phyloP scores from a whole-genome alignment of 2,888 invertebrate species.

The Parasteatoda lunata region DNA sequence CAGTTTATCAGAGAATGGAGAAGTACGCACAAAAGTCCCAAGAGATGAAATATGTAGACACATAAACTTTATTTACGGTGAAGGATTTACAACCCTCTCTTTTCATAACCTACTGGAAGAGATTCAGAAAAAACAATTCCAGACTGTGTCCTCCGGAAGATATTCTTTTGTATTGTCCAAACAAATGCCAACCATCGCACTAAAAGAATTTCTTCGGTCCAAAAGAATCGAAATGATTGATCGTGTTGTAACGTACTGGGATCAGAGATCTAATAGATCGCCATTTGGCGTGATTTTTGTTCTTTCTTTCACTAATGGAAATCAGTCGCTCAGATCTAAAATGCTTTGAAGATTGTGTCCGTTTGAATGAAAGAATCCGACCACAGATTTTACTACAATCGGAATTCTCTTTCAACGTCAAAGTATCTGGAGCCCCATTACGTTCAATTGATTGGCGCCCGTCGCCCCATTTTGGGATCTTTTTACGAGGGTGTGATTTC shows the following conservation, averaged over 20 bases:
- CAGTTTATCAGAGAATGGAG: neutral
- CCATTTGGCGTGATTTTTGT: neutral
- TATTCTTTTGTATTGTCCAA: neutral
- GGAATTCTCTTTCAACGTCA: constrained; percentile 18
- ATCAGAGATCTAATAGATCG: neutral
- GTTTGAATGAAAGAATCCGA: constrained; percentile 9
- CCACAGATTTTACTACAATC: constrained; percentile 42
- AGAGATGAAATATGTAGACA: neutral
- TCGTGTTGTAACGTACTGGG: neutral
- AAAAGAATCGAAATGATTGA: neutral
- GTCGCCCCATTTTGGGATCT: constrained; percentile 15
- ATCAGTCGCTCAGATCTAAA: constrained; percentile 6
- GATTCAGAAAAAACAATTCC: neutral
- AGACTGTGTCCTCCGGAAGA: neutral
- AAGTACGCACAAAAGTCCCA: neutral
- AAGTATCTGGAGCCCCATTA: constrained; percentile 35
- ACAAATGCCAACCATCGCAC: neutral
- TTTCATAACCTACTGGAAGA: neutral
- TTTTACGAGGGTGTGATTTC: constrained; percentile 27
- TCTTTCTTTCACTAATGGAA: constrained; percentile 7
- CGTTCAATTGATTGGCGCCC: constrained; percentile 49
- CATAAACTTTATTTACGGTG: neutral
- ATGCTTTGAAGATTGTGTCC: constrained; percentile 15
- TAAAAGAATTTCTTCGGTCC: neutral
- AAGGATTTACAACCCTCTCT: neutral